Conservation (phyloP, 2,113 vertebrate genomes). For the Limnothrissa miodon region DNA sequence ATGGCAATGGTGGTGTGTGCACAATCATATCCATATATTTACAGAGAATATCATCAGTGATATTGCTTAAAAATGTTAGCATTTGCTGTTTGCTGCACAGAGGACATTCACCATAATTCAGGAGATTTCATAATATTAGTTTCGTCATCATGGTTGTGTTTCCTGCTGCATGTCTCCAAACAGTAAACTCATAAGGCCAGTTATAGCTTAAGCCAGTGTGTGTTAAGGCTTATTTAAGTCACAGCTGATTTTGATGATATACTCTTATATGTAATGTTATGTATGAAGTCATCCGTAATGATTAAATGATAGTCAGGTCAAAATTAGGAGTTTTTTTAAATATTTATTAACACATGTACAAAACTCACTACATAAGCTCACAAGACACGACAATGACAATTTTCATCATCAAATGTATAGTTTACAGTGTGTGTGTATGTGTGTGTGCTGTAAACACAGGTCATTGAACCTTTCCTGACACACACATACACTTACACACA, state of each 20-base stretch:
- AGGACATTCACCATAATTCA: not conserved
- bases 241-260: not conserved
- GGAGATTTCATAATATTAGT: not conserved
- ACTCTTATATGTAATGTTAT: not conserved
- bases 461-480: constrained; percentile 31
- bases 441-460: constrained; percentile 6
- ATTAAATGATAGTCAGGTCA: not conserved
- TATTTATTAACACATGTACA: constrained; percentile 60
- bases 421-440: constrained; percentile 38
- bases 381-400: constrained; percentile 49
- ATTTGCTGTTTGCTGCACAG: not conserved
- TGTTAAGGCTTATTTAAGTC: too few species aligned
- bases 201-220: not conserved
- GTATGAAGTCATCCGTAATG: not conserved
- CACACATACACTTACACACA: not conserved
- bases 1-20: too few species aligned
- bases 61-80: not conserved
- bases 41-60: not conserved
- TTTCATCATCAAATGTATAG: constrained; percentile 39
- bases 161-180: not conserved
- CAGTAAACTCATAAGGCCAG: not conserved
- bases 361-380: constrained; percentile 51
- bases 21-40: not conserved
- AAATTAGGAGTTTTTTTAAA: not conserved
- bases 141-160: not conserved